Evolutionary conservation across 2,113 vertebrate species (phyloP).

Genomic region (Aleadryas rufinucha): DNA sequence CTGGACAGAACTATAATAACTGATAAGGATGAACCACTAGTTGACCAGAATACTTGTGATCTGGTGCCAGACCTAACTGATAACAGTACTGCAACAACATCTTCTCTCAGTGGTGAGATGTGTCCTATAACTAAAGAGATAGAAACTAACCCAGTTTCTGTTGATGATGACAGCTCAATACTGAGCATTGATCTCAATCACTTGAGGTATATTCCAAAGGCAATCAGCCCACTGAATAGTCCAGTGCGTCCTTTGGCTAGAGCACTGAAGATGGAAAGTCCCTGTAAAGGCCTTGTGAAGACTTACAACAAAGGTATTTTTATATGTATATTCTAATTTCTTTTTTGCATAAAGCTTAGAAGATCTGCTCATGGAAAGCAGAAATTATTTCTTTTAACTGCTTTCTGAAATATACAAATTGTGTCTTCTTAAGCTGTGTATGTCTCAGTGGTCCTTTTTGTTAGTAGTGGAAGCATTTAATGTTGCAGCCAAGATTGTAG

Average conservation of each 20-base stretch:
- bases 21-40: neutral
- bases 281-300: conserved; percentile 76
- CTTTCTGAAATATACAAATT: neutral
- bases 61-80: conserved; percentile 57
- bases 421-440: neutral
- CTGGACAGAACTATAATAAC: neutral
- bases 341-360: neutral
- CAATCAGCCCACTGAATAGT: conserved; percentile 92
- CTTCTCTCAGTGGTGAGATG: conserved; percentile 28
- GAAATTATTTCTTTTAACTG: neutral
- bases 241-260: conserved; percentile 81
- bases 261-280: conserved; percentile 68
- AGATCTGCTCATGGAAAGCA: neutral
- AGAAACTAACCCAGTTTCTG: conserved; percentile 47
- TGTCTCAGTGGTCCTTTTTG: neutral
- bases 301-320: conserved; percentile 83
- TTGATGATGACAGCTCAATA: conserved; percentile 92
- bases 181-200: conserved; percentile 85
- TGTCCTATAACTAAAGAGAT: conserved; percentile 36
- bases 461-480: neutral
- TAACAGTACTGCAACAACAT: neutral
- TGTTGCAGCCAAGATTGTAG: neutral
- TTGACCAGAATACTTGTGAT: conserved; percentile 27
- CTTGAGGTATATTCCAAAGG: conserved; percentile 85
- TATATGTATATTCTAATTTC: neutral